Conservation (phyloP, 2,113 vertebrate species). For the Excalfactoria chinensis region DNA sequence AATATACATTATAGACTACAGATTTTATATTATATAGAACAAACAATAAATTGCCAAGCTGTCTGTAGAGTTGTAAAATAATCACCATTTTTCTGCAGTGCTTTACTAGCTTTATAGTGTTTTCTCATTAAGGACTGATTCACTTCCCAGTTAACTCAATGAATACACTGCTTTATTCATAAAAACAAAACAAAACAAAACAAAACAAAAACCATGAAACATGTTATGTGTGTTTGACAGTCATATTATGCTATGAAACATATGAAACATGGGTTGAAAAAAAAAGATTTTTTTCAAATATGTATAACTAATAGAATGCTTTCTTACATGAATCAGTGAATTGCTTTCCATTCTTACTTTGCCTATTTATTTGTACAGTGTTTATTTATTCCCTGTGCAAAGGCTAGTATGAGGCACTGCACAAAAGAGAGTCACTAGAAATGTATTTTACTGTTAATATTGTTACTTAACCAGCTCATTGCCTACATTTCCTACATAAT, state of each 20-base stretch:
- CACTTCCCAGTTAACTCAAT: not conserved
- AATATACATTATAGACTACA: not conserved
- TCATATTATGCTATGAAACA: not conserved
- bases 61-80: not conserved
- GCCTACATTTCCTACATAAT: not conserved
- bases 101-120: not conserved
- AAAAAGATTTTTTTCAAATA: not conserved
- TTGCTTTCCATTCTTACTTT: conserved; percentile 18
- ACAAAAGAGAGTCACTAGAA: not conserved
- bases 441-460: not conserved
- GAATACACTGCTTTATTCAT: not conserved
- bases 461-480: not conserved
- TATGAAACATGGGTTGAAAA: not conserved
- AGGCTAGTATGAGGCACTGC: not conserved
- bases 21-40: not conserved
- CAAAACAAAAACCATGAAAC: too few species aligned
- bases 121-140: not conserved
- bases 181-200: not conserved
- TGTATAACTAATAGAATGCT: not conserved
- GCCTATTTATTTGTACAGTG: not conserved
- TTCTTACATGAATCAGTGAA: not conserved
- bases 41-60: not conserved
- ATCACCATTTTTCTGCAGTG: not conserved
- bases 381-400: not conserved
- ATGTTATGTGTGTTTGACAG: not conserved